Evolutionary conservation across 2,888 invertebrate species (phyloP), one percentile per base, ranked within the genome.

Genomic region (Cyclophora albipunctata): DNA sequence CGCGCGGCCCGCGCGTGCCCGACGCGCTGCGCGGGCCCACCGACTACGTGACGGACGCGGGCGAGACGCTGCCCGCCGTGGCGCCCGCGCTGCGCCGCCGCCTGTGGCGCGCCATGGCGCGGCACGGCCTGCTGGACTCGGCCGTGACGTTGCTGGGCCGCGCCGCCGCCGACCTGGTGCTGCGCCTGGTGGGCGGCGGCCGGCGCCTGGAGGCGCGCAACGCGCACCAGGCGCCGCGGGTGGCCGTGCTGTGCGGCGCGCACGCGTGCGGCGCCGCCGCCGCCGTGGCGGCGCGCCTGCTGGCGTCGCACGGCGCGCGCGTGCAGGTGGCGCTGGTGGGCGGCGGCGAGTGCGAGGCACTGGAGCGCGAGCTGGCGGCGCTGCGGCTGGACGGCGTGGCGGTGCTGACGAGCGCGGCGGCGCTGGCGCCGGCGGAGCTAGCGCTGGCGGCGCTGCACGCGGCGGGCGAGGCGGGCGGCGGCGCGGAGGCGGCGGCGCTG

Each of bases 211-310:
- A 94, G 73, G 94, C 96, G 45, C 92, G 94, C 67, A 97, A 97
- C 81, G 93, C 93, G 56, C 97, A 97, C 84, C 97, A 97, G 84
- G 91, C 93, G 90, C 97, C 97, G 49, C 91, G 91, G 45, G 95
- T 95, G 46, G 94, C 93, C 50, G 92, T 94, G 55, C 88, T 96
- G 53, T 92, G 92, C 62, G 92, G 92, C 46, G 90, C 93, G 37
- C 93, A 94, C 78, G 88, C 89, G 69, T 90, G 90, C 3, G 77
- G 78, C 58, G 78, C 71, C 46, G 67, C 64, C 7, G 96, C 93
- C 34, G 90, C 95, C 20, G 92, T 92, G 66, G 93, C 94, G 47
- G 95, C 93, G 37, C 91, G 96, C 7, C 94, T 96, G 77, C 90
- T 97, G 59, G 92, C 94, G 49, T 92, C 94, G 68, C 96, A 96